A percentile compares a stretch with the other conserved stretches of the same genome.
Conservation (phyloP, 2,113 vertebrate genomes). For the Dolichotis patagonum region DNA sequence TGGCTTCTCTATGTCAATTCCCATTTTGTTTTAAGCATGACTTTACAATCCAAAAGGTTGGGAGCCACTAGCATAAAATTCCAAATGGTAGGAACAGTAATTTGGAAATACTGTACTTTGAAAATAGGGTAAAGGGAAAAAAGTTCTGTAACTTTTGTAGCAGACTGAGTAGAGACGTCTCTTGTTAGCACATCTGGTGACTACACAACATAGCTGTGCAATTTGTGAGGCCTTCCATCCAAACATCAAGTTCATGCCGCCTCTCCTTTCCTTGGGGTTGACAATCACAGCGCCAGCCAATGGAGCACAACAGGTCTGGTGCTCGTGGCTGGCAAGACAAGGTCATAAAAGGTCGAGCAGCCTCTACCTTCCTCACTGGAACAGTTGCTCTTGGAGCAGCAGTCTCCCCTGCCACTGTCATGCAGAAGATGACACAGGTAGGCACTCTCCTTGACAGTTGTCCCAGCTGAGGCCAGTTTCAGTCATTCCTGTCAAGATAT, state of each 20-base stretch:
- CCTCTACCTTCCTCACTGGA: neutral
- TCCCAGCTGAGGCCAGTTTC: neutral
- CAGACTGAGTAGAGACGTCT: neutral
- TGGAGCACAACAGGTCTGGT: neutral
- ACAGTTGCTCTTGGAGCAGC: neutral
- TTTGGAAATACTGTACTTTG: slow-evolving; percentile 8
- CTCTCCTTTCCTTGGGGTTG: neutral
- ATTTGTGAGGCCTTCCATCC: neutral
- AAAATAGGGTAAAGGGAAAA: neutral
- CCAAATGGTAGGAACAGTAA: neutral
- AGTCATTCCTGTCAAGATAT: neutral
- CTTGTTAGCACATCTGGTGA: neutral
- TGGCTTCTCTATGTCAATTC: neutral
- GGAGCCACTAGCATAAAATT: neutral
- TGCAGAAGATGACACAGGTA: neutral
- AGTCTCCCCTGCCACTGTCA: neutral
- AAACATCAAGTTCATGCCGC: neutral
- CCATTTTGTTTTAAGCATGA: neutral
- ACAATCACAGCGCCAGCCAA: neutral
- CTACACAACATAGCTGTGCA: neutral
- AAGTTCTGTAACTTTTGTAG: neutral
- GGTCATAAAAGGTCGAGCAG: neutral
- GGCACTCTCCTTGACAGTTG: neutral
- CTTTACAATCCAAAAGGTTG: neutral
- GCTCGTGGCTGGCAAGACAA: neutral